These are phyloP conservation scores for Phoenicopterus ruber DNA, from an alignment of 2,113 vertebrate genomes.

Conservation along the genomic window DNA sequence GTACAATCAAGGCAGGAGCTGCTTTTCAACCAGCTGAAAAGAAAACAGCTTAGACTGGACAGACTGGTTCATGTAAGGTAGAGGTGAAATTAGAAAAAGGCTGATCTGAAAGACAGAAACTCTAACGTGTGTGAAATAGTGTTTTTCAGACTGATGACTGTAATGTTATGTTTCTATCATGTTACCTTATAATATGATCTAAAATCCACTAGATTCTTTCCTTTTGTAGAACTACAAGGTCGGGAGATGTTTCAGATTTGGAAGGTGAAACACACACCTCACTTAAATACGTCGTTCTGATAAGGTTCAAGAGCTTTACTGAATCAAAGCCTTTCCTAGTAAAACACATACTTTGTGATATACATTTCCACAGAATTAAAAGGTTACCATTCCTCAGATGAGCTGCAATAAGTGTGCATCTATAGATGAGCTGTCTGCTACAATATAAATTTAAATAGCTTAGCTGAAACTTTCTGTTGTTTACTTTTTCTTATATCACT, in stretches of 20 bases:
- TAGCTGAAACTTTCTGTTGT: neutral
- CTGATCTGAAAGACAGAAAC: neutral
- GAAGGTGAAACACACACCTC: neutral
- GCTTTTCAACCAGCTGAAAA: neutral
- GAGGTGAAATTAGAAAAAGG: conserved; percentile 17
- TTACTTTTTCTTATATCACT: neutral
- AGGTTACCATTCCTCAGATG: neutral
- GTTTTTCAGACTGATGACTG: neutral
- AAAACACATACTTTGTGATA: neutral
- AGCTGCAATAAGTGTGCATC: neutral
- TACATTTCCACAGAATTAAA: neutral
- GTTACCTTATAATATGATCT: neutral
- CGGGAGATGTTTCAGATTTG: neutral
- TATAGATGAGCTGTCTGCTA: neutral
- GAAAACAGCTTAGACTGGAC: conserved; percentile 12
- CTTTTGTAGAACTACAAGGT: neutral
- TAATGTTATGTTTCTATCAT: neutral
- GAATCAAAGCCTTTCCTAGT: neutral
- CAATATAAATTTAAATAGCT: neutral
- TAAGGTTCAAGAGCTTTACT: neutral
- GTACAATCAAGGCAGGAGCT: conserved; percentile 8
- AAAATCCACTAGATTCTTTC: neutral
- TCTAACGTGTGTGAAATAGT: neutral
- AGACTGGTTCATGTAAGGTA: conserved; percentile 6
- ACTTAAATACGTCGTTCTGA: neutral